Evolutionary conservation across 2,113 vertebrate species (phyloP).

Genomic region (Xerus inauris): DNA sequence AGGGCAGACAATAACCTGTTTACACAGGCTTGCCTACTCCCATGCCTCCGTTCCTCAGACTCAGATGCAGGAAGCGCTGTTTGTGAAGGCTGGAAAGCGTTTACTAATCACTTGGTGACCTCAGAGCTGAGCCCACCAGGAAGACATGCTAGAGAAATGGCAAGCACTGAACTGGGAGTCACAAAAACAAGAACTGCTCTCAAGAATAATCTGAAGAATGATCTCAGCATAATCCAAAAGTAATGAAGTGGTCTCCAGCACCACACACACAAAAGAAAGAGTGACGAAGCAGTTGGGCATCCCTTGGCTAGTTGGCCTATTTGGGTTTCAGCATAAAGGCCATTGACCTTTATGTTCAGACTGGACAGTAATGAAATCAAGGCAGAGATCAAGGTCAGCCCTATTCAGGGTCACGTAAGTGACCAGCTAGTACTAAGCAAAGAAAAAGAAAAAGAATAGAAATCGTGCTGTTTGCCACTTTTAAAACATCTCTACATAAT

Average conservation of each 20-base stretch:
- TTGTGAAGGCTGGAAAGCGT: fast-evolving
- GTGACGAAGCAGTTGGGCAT: not conserved
- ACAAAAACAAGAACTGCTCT: not conserved
- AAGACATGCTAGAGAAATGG: not conserved
- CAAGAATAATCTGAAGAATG: not conserved
- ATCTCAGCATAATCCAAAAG: fast-evolving
- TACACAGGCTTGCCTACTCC: not conserved
- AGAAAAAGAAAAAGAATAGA: not conserved
- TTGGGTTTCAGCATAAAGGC: no score
- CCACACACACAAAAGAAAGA: no score
- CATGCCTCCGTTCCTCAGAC: not conserved
- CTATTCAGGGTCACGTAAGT: not conserved
- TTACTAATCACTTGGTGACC: fast-evolving
- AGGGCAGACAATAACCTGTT: not conserved
- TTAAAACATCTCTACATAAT: not conserved
- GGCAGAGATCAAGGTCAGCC: not conserved
- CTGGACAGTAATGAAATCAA: not conserved
- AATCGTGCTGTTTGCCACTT: not conserved
- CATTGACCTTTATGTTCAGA: fast-evolving
- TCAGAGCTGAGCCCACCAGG: no score
- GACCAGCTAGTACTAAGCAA: not conserved
- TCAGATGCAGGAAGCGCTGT: fast-evolving
- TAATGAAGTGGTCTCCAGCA: no score
- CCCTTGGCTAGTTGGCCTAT: no score
- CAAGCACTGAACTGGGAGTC: not conserved